These are phyloP conservation scores for Platorchestia sp. DNA, from an alignment of 1,140 invertebrate species.

Conservation along the genomic window DNA sequence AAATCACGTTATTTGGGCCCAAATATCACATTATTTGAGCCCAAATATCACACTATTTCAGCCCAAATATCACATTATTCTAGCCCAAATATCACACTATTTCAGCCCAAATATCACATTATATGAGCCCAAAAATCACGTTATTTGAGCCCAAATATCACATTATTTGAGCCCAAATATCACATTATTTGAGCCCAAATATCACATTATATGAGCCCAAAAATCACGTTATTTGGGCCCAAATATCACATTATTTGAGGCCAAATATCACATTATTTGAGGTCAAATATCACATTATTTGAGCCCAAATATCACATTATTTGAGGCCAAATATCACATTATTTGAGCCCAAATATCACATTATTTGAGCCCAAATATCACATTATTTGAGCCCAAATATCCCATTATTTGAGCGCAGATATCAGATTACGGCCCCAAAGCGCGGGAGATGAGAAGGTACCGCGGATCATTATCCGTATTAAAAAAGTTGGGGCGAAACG, in stretches of 20 bases:
- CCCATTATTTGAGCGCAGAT: neutral
- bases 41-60: too few relatives aligned
- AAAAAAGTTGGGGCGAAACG: neutral
- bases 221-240: too few relatives aligned
- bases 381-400: neutral
- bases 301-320: neutral
- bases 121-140: too few relatives aligned
- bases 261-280: neutral
- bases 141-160: too few relatives aligned
- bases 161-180: too few relatives aligned
- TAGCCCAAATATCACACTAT: too few relatives aligned
- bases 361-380: neutral
- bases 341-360: neutral
- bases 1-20: too few relatives aligned
- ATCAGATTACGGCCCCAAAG: neutral
- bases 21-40: too few relatives aligned
- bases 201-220: too few relatives aligned
- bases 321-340: neutral
- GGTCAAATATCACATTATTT: neutral
- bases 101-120: too few relatives aligned
- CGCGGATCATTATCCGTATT: neutral
- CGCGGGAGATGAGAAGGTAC: neutral
- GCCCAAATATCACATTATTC: too few relatives aligned
- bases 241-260: neutral
- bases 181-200: too few relatives aligned